Evolutionary conservation across 2,888 invertebrate species (phyloP), one percentile per base, ranked within the genome.

Genomic region (Drosophila bunnanda): DNA sequence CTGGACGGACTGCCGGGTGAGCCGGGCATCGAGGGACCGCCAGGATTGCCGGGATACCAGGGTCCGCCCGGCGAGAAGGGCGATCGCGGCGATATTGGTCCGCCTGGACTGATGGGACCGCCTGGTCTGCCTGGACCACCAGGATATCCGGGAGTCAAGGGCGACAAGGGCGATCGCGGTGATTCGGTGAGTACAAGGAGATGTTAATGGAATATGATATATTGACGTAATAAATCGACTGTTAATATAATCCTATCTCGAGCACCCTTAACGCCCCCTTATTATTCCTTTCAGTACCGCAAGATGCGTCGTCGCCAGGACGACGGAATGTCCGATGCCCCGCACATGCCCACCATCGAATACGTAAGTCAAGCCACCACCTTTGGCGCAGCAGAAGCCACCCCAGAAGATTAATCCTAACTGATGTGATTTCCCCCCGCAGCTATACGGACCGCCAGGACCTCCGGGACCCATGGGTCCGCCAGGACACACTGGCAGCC

Each of bases 51-150:
- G 94, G 98, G 98, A 54, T 95, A 95, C 89, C 94, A 95, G 82
- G 98, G 98, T 22, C 96, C 96, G 7, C 97, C 97, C 89, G 98
- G 98, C 53, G 96, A 96, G 79, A 96, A 96, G 90, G 97, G 97
- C 61, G 92, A 92, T 82, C 90, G 92, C 10, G 98, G 98, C 12
- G 97, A 97, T 91, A 97, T 98, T 92, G 98, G 98, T 50, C 97
- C 97, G 10, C 97, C 98, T 13, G 98, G 98, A 70, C 94, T 98
- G 89, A 97, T 98, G 95, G 98, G 98, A 79, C 97, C 98, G 36
- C 98, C 98, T 17, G 98, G 98, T 25, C 92, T 96, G 78, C 96
- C 96, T 10, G 96, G 96, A 61, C 96, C 96, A 38, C 96, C 96
- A 80, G 97, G 97, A 4, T 97, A 97, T 93, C 97, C 97, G 4